Evolutionary conservation across 2,888 invertebrate species (phyloP), one percentile per base, ranked within the genome.

Genomic region (Caenorhabditis sp.): DNA sequence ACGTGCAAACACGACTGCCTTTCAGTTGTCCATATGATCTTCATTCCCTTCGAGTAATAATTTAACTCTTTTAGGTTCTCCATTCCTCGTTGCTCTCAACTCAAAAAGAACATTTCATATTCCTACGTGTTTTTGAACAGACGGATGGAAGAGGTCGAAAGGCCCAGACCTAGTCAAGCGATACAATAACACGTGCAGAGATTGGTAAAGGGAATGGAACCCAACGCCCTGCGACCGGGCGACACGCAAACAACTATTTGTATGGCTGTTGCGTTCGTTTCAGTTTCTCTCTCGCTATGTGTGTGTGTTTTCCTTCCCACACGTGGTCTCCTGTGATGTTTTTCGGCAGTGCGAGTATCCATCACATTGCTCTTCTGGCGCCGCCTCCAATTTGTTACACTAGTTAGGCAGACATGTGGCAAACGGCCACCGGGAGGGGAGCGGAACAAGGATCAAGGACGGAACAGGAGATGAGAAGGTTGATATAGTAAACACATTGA

Each of bases 201-300:
- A 74, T 65, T 58, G 58, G 56, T 56, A 50, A n/a, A 20, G 26
- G 56, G 47, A 64, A 64, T 18, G 72, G 65, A 65, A 74, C 65
- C 58, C 65, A 56, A 20, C 51, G 64, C 56, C 64, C 64, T 64
- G 56, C 64, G 56, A 55, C 64, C 56, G 64, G 32, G 61, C 40
- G 56, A 56, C 68, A 44, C 74, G 51, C 74, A 65, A 65, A 74
- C 74, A 74, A 72, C 72, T 65, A 74, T 74, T 64, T 71, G 62
- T 64, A 72, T 72, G 74, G 70, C 50, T 55, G 65, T 74, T 74
- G 74, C 74, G 65, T 74, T 65, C 65, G 74, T 74, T 65, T 74
- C 60, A 65, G 60, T 74, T 67, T 51, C 65, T 67, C 3, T 40
- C 37, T 71, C n/a, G n/a, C n/a, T n/a, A n/a, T n/a, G n/a, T n/a